phyloP scores from a whole-genome alignment of 2,113 vertebrate species.

The Bettongia penicillata region DNA sequence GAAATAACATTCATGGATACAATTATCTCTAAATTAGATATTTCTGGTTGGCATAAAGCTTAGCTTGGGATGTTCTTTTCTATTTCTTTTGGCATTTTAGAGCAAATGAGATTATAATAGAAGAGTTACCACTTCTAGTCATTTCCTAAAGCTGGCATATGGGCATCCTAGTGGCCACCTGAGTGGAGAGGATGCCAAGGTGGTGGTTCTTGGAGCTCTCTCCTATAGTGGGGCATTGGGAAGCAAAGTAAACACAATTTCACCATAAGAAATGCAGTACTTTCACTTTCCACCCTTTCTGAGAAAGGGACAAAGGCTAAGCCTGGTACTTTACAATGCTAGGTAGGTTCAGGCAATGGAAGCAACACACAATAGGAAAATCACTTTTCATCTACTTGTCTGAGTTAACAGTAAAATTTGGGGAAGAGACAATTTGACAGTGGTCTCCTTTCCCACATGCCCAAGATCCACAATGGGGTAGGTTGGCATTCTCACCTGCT shows the following conservation, averaged over 20 bases:
- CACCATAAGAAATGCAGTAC: not conserved
- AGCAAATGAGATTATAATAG: slow-evolving; percentile 46
- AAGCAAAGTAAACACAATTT: not conserved
- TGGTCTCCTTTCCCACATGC: not conserved
- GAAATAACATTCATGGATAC: slow-evolving; percentile 52
- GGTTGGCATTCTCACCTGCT: not conserved
- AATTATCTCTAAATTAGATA: slow-evolving; percentile 56
- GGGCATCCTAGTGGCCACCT: not conserved
- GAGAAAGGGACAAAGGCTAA: not conserved
- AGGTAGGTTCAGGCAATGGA: not conserved
- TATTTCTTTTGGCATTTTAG: slow-evolving; percentile 22
- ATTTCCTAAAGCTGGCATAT: slow-evolving; percentile 20
- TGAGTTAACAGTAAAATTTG: slow-evolving; percentile 51
- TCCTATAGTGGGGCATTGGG: not conserved
- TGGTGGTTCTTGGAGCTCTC: not conserved
- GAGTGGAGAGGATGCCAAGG: not conserved
- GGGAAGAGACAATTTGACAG: slow-evolving; percentile 42
- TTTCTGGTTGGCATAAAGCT: slow-evolving; percentile 53
- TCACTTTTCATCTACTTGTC: not conserved
- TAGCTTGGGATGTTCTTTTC: slow-evolving; percentile 22
- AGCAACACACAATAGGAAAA: not conserved
- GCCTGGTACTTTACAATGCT: not conserved
- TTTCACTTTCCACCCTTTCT: not conserved
- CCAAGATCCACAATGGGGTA: not conserved
- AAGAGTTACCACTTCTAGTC: not conserved